Conservation (phyloP, 30 jellyfish, hydroid and myxozoan genomes). For the Hydra vulgaris region DNA sequence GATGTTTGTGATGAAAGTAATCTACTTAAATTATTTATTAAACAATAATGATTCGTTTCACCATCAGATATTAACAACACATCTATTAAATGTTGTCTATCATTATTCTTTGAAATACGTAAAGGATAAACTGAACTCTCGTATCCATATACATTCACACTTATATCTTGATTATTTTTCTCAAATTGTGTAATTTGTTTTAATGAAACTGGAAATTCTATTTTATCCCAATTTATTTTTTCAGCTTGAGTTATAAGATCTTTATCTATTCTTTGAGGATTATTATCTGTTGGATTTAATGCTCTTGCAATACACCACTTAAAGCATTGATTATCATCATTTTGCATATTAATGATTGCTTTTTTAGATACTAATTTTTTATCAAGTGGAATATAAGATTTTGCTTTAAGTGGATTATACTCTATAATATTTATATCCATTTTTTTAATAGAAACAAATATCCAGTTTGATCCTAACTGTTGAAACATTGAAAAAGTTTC, state of each 20-base stretch:
- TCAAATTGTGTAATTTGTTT: slow-evolving; percentile 14
- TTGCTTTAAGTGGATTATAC: background rate
- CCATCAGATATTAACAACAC: slow-evolving; percentile 16
- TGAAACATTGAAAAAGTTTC: background rate
- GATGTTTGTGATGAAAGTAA: slow-evolving; percentile 2
- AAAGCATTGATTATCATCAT: background rate
- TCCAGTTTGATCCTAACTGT: background rate
- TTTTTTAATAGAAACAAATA: background rate
- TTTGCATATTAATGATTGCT: slow-evolving; percentile 16
- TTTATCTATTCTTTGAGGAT: background rate
- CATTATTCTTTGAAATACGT: background rate
- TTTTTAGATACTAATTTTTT: background rate
- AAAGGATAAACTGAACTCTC: background rate
- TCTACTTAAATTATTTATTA: background rate
- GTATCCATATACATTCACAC: slow-evolving; percentile 5
- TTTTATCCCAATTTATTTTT: slow-evolving; percentile 8
- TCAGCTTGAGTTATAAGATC: background rate
- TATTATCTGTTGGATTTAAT: background rate
- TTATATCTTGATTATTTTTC: slow-evolving; percentile 26
- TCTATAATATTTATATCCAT: background rate
- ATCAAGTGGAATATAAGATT: slow-evolving; percentile 5
- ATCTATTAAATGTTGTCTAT: slow-evolving; percentile 2
- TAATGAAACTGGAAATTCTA: slow-evolving; percentile 6
- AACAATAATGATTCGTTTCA: slow-evolving; percentile 13
- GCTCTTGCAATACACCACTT: slow-evolving; percentile 21